Evolutionary conservation across 2,113 vertebrate genomes (phyloP).

Genomic region (Casuarius casuarius): DNA sequence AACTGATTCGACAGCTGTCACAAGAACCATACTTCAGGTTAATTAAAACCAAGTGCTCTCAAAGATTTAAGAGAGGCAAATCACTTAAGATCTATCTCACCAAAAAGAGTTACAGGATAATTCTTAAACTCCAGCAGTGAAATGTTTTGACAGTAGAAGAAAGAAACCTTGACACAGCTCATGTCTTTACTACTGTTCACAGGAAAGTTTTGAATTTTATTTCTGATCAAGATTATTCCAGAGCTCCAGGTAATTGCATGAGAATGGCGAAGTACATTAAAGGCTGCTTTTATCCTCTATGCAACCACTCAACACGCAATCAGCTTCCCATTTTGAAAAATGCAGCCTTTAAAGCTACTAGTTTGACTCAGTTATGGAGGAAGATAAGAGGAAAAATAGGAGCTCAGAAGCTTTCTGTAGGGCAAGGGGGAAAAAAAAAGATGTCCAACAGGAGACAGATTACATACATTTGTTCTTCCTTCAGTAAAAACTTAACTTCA

Average conservation of each 20-base stretch:
- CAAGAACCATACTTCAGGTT: not conserved
- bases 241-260: not conserved
- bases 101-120: conserved; percentile 19
- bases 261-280: not conserved
- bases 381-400: not conserved
- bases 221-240: conserved; percentile 11
- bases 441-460: not conserved
- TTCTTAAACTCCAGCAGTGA: conserved; percentile 43
- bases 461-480: not conserved
- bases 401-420: not conserved
- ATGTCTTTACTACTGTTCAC: not conserved
- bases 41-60: conserved; percentile 65
- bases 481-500: not conserved
- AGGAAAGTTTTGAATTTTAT: not conserved
- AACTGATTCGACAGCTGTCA: conserved; percentile 26
- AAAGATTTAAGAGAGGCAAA: conserved; percentile 14
- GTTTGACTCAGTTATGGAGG: not conserved
- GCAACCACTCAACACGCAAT: not conserved
- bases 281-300: not conserved
- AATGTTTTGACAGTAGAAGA: conserved; percentile 56
- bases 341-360: not conserved
- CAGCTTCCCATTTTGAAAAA: not conserved
- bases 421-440: not conserved
- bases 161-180: conserved; percentile 32
- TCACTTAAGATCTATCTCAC: conserved; percentile 15